A percentile compares a stretch with the other conserved stretches of the same genome.
These are phyloP conservation scores for Spinus pinus DNA, from an alignment of 2,797 vertebrate species.

Conservation along the genomic window DNA sequence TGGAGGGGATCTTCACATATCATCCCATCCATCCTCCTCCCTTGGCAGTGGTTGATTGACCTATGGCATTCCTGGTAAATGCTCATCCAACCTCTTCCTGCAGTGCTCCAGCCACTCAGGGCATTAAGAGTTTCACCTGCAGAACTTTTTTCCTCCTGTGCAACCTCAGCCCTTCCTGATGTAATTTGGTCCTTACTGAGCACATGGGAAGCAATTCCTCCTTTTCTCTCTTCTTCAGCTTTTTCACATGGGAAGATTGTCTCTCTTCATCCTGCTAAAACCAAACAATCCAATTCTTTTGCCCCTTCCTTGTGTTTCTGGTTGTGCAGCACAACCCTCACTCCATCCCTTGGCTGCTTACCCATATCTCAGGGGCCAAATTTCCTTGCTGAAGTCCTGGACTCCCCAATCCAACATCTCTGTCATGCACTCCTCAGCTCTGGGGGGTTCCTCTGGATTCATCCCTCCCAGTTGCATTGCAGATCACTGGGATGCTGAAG, in stretches of 20 bases:
- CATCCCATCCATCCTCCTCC: neutral
- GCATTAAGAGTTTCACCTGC: neutral
- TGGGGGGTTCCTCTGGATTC: neutral
- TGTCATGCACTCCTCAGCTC: fast-evolving
- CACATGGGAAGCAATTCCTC: neutral
- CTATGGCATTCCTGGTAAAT: neutral
- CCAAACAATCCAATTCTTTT: neutral
- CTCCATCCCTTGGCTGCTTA: neutral
- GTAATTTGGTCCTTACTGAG: neutral
- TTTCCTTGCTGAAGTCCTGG: neutral
- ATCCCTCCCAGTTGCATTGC: neutral
- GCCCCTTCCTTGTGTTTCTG: neutral
- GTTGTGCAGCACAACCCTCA: neutral
- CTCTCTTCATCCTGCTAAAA: neutral
- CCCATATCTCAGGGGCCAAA: neutral
- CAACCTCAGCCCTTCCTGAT: neutral
- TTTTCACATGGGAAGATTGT: neutral
- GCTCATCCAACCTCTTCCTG: neutral
- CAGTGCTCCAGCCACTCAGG: neutral
- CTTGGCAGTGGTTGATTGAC: neutral
- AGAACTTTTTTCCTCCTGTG: neutral
- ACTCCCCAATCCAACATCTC: neutral
- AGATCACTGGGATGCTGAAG: neutral
- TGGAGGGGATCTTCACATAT: neutral
- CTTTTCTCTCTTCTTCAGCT: neutral